Percentiles rank a stretch among this genome's conserved stretches.
These are phyloP conservation scores for Acronicta psi DNA, from an alignment of 2,888 invertebrate species.

Conservation along the genomic window DNA sequence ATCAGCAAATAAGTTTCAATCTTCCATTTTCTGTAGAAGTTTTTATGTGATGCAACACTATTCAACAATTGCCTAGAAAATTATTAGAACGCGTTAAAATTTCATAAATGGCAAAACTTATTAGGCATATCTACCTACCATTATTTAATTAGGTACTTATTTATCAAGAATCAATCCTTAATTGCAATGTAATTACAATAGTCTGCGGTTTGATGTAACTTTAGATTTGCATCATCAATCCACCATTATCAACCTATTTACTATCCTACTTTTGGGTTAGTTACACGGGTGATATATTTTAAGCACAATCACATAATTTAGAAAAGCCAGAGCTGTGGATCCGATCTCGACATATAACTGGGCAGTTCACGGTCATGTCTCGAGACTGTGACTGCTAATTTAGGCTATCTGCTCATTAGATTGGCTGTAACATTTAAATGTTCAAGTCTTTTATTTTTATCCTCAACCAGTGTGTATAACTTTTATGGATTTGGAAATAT, in stretches of 20 bases:
- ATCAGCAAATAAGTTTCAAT: neutral
- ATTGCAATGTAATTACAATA: conserved; percentile 12
- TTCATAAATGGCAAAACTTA: neutral
- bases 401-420: too few relatives aligned
- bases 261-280: too few relatives aligned
- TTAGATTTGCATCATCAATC: conserved; percentile 35
- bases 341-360: too few relatives aligned
- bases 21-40: neutral
- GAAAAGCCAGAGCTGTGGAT: too few relatives aligned
- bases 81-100: neutral
- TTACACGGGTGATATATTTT: too few relatives aligned
- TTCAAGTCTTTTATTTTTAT: conserved; percentile 31
- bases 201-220: conserved; percentile 41
- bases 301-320: too few relatives aligned
- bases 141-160: neutral
- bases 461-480: conserved; percentile 13
- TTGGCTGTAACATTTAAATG: conserved; percentile 23
- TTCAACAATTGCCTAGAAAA: neutral
- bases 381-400: too few relatives aligned
- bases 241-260: too few relatives aligned
- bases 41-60: neutral
- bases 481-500: conserved; percentile 39
- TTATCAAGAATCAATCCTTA: conserved; percentile 28
- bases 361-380: too few relatives aligned
- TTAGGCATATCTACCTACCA: neutral